Evolutionary conservation across 2,113 vertebrate species (phyloP).

Genomic region (Osmerus eperlanus): DNA sequence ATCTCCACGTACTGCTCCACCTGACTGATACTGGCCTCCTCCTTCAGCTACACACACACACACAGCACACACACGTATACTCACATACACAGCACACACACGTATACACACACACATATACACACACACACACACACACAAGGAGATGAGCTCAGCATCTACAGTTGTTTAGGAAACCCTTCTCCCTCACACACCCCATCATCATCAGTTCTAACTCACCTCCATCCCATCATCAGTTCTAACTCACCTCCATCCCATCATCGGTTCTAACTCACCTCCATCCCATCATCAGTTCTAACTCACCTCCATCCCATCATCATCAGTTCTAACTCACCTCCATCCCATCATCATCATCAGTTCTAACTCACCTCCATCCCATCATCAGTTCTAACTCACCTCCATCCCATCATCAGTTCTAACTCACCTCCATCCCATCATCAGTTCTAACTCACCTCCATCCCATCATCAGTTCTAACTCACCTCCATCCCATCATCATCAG

Average conservation of each 20-base stretch:
- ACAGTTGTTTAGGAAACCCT: too few relatives aligned
- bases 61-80: constrained; percentile 10
- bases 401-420: background rate
- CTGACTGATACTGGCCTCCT: constrained; percentile 89
- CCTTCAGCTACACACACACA: constrained; percentile 77
- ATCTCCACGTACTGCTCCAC: constrained; percentile 93
- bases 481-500: background rate
- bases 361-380: background rate
- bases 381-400: too few relatives aligned
- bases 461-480: too few relatives aligned
- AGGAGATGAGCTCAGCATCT: too few relatives aligned
- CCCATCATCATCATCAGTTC: constrained; percentile 65
- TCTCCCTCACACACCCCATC: too few relatives aligned
- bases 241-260: too few relatives aligned
- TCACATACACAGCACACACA: constrained; percentile 16
- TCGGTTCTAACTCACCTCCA: constrained; percentile 78
- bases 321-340: constrained; percentile 80
- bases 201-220: too few relatives aligned
- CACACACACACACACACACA: background rate
- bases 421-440: constrained; percentile 92
- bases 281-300: constrained; percentile 73
- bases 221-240: background rate
- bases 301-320: constrained; percentile 80
- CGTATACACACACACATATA: background rate
- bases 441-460: too few relatives aligned